These are phyloP conservation scores for Stylophora pistillata DNA, from an alignment of 64 coral and sea anemone species.

Conservation along the genomic window DNA sequence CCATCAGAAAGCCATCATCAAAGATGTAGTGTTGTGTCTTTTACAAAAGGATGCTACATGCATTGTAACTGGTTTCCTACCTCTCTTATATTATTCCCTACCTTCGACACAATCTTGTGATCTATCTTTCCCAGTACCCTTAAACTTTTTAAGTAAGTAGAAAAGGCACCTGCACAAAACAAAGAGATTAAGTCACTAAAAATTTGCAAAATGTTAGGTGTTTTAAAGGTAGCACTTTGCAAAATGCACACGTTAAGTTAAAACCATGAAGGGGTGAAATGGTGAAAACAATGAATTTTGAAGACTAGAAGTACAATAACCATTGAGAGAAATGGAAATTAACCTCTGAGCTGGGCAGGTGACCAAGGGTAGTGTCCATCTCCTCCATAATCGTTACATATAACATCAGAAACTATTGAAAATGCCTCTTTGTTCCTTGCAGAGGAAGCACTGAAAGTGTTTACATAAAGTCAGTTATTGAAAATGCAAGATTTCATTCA, in stretches of 20 bases:
- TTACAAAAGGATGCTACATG: neutral
- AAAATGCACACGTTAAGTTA: too few species aligned
- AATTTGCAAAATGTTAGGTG: too few species aligned
- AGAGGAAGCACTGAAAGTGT: neutral
- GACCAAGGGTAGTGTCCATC: conserved; percentile 26
- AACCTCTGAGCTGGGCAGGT: conserved; percentile 23
- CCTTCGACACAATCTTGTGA: neutral
- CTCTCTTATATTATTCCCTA: neutral
- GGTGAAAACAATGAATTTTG: too few species aligned
- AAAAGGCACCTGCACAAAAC: conserved; percentile 9
- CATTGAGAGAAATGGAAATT: neutral
- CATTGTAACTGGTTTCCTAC: neutral
- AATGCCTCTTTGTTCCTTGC: conserved; percentile 6
- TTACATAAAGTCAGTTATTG: too few species aligned
- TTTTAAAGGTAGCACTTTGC: too few species aligned
- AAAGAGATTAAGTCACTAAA: neutral
- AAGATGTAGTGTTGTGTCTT: too few species aligned
- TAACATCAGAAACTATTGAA: conserved; percentile 1
- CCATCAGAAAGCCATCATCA: too few species aligned
- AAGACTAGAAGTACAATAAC: too few species aligned
- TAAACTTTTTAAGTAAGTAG: conserved; percentile 6
- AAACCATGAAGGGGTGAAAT: too few species aligned
- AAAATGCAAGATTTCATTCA: too few species aligned
- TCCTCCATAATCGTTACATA: conserved; percentile 16
- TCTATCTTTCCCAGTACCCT: neutral